A percentile compares a stretch with the other conserved stretches of the same genome.
phyloP scores from a whole-genome alignment of 53 echinoderm and acorn worm species.

The Echinometra lucunter region DNA sequence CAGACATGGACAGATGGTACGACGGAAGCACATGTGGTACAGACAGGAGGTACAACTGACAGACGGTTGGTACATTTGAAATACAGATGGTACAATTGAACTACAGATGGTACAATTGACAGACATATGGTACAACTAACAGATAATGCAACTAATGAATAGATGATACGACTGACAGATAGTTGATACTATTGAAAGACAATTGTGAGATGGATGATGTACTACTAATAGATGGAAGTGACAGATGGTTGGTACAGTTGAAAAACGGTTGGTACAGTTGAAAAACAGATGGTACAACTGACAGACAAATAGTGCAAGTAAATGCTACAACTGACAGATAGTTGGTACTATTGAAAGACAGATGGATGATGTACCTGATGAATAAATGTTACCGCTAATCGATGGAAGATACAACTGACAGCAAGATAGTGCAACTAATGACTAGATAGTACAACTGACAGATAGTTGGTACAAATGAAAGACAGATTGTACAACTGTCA shows the following conservation, averaged over 20 bases:
- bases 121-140: not conserved
- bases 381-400: not conserved
- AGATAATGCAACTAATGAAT: too few species aligned
- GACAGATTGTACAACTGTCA: not conserved
- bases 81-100: not conserved
- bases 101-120: too few species aligned
- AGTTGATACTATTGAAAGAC: not conserved
- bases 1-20: not conserved
- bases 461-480: not conserved
- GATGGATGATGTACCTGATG: too few species aligned
- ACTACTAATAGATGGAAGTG: not conserved
- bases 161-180: not conserved
- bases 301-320: not conserved
- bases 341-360: not conserved
- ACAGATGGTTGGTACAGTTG: not conserved
- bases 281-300: not conserved
- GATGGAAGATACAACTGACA: not conserved
- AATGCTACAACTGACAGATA: not conserved
- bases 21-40: not conserved
- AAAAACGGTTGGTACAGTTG: not conserved
- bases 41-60: not conserved
- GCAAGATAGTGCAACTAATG: not conserved
- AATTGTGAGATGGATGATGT: not conserved
- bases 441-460: not conserved
- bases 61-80: not conserved